Evolutionary conservation across 30 jellyfish, hydroid and myxozoan species (phyloP).

Genomic region (Clytia hemisphaerica): DNA sequence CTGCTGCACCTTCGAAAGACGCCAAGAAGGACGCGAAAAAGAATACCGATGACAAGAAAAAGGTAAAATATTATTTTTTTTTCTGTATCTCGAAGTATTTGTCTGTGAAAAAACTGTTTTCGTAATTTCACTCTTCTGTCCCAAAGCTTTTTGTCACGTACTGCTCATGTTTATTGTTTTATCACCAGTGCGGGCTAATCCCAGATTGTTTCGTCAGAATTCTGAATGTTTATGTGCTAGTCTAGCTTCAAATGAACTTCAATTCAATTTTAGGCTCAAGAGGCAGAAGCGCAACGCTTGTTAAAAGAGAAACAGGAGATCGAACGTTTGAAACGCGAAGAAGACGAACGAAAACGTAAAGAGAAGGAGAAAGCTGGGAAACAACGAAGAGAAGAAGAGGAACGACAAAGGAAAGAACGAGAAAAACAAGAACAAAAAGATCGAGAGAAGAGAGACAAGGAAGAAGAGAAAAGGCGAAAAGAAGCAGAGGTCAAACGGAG

Average conservation of each 20-base stretch:
- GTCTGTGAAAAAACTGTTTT: no score
- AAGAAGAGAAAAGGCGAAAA: slow-evolving; percentile 40
- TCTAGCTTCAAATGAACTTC: no score
- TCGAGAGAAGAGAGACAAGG: slow-evolving; percentile 21
- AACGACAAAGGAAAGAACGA: slow-evolving; percentile 12
- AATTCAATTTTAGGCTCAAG: slow-evolving; percentile 7
- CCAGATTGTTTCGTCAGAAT: no score
- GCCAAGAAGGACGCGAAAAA: neutral
- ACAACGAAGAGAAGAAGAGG: slow-evolving; percentile 11
- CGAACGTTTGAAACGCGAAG: slow-evolving; percentile 11
- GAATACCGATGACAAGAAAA: neutral
- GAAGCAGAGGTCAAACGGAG: slow-evolving; percentile 50
- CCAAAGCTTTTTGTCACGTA: no score
- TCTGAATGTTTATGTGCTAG: no score
- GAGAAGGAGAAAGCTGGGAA: slow-evolving; percentile 22
- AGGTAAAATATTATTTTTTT: neutral
- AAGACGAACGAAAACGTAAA: slow-evolving; percentile 3
- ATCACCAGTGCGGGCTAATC: no score
- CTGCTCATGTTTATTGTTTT: no score
- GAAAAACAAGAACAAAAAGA: neutral
- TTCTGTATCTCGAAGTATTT: no score
- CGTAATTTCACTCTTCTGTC: no score
- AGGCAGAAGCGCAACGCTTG: slow-evolving; percentile 19
- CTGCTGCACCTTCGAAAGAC: neutral
- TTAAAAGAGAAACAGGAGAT: slow-evolving; percentile 8